phyloP scores from a whole-genome alignment of 2,797 vertebrate species.

The Enteromius anoplus region DNA sequence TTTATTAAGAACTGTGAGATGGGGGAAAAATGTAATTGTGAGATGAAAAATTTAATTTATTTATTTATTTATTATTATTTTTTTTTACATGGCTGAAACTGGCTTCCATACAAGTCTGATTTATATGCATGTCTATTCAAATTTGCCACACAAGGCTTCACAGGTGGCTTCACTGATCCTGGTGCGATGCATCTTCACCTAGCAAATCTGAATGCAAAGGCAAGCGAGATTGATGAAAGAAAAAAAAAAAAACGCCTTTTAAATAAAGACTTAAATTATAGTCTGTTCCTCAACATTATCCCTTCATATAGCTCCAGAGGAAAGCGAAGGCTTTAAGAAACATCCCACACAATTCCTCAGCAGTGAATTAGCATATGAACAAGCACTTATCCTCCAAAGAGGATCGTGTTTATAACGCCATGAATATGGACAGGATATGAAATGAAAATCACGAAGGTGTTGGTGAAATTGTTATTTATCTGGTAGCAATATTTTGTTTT shows the following conservation, averaged over 20 bases:
- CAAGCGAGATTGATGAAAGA: no score
- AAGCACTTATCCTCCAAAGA: slow-evolving; percentile 28
- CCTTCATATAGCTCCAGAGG: slow-evolving; percentile 3
- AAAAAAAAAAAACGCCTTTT: background rate
- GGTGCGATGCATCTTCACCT: background rate
- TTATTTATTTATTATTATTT: no score
- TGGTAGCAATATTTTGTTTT: background rate
- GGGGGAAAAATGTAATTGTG: background rate
- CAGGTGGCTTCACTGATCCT: no score
- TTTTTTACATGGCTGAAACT: background rate
- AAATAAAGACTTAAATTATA: slow-evolving; percentile 17
- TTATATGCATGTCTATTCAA: background rate
- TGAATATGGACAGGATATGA: background rate
- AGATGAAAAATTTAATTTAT: background rate
- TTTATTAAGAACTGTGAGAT: background rate
- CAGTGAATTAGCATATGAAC: slow-evolving; percentile 29
- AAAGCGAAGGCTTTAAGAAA: slow-evolving; percentile 18
- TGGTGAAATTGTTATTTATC: background rate
- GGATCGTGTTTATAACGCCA: background rate
- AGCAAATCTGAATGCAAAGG: background rate
- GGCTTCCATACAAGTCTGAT: background rate
- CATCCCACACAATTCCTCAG: slow-evolving; percentile 28
- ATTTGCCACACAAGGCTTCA: background rate
- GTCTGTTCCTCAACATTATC: slow-evolving; percentile 3
- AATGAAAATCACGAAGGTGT: background rate